phyloP scores from a whole-genome alignment of 2,113 vertebrate genomes.

The Lutjanus erythropterus region DNA sequence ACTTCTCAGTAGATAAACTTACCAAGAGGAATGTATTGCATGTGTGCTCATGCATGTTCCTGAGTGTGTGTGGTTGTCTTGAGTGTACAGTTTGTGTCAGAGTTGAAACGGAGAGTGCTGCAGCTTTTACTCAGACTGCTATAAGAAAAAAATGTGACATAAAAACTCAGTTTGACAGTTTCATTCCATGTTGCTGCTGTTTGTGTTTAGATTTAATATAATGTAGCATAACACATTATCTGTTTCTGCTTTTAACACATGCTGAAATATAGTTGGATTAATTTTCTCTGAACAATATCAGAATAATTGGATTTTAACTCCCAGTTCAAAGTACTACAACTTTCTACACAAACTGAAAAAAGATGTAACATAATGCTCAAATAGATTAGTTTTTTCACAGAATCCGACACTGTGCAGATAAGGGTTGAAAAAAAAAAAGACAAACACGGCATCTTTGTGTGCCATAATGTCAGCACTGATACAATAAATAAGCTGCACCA shows the following conservation, averaged over 20 bases:
- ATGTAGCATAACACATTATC: background rate
- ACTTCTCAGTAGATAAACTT: constrained; percentile 49
- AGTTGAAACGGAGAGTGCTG: background rate
- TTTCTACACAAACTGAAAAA: constrained; percentile 8
- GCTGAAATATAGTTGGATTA: background rate
- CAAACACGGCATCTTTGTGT: background rate
- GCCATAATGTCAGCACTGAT: constrained; percentile 15
- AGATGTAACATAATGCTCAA: background rate
- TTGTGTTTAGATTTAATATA: background rate
- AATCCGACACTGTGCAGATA: background rate
- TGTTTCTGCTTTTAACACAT: background rate
- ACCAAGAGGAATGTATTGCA: constrained; percentile 20
- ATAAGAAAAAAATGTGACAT: background rate
- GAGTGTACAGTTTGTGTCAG: background rate
- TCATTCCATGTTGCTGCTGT: background rate
- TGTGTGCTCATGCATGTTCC: constrained; percentile 13
- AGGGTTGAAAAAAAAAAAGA: background rate
- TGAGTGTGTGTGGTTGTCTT: background rate
- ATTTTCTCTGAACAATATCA: background rate
- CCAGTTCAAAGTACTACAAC: background rate
- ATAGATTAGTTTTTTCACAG: background rate
- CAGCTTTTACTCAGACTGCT: background rate
- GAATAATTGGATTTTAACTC: constrained; percentile 18
- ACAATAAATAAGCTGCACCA: constrained; percentile 31
- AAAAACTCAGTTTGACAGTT: background rate